phyloP scores from a whole-genome alignment of 2,797 vertebrate species.

The Megalops cyprinoides region DNA sequence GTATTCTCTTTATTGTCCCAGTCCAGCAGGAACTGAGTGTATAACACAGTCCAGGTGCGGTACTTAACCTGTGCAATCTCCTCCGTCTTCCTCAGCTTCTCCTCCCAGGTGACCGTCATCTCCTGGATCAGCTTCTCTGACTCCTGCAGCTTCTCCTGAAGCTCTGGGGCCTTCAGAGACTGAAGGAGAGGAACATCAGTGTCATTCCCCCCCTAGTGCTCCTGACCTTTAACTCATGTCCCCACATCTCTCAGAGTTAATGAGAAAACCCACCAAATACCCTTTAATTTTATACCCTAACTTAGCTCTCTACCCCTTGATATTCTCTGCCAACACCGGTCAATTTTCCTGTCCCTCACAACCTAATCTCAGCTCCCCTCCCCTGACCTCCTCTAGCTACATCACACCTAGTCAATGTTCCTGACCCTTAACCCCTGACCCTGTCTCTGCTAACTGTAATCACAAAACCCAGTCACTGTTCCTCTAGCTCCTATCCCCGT shows the following conservation, averaged over 20 bases:
- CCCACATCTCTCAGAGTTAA: too few relatives aligned
- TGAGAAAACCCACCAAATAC: too few relatives aligned
- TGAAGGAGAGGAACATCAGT: constrained; percentile 52
- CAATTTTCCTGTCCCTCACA: background rate
- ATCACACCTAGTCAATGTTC: too few relatives aligned
- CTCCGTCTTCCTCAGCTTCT: constrained; percentile 96
- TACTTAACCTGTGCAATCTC: constrained; percentile 93
- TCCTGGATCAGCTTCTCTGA: constrained; percentile 97
- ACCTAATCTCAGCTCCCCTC: background rate
- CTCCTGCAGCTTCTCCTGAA: constrained; percentile 96
- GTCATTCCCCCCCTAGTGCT: background rate
- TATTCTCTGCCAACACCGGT: background rate
- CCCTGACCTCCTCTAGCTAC: too few relatives aligned
- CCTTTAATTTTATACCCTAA: background rate
- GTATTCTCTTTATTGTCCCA: too few relatives aligned
- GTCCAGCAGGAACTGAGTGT: background rate
- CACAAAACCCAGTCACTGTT: background rate
- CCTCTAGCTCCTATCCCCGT: background rate
- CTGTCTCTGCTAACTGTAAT: background rate
- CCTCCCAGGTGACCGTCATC: constrained; percentile 96
- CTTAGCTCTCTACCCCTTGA: too few relatives aligned
- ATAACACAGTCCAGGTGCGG: background rate
- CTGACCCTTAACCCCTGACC: background rate
- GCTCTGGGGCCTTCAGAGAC: constrained; percentile 96
- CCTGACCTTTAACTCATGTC: too few relatives aligned